Percentiles rank a stretch among this genome's conserved stretches.
Conservation (phyloP, 2,888 invertebrate species). For the Phortica magna region DNA sequence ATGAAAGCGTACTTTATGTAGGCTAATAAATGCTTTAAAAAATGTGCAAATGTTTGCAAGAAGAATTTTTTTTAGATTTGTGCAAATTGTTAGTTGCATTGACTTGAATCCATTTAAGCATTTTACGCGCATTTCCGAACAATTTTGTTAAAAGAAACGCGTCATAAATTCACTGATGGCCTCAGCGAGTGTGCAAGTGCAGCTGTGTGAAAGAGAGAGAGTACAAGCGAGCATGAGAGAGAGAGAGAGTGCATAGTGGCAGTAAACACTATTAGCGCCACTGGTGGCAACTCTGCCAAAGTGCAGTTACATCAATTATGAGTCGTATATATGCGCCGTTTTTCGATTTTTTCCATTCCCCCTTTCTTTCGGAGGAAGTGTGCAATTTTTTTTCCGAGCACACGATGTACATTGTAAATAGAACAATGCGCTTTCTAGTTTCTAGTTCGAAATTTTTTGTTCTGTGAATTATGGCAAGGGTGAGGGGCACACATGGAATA, state of each 20-base stretch:
- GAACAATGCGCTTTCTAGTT: neutral
- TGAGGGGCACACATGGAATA: neutral
- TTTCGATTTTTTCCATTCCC: neutral
- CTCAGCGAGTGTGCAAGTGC: neutral
- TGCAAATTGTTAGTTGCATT: neutral
- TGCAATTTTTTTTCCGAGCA: no score
- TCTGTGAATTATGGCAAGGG: neutral
- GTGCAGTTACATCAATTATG: constrained; percentile 20
- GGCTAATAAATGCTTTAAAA: no score
- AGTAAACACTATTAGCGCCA: constrained; percentile 4
- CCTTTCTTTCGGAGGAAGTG: no score
- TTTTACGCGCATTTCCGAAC: constrained; percentile 4
- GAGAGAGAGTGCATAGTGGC: neutral
- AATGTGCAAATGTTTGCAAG: no score
- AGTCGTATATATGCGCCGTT: neutral
- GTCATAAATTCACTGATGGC: constrained; percentile 4
- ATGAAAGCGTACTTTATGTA: no score
- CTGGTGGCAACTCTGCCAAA: neutral
- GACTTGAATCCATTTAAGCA: constrained; percentile 9
- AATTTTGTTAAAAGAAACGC: neutral
- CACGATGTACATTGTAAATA: neutral
- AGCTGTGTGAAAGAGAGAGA: no score
- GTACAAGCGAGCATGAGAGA: no score
- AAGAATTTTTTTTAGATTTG: constrained; percentile 28
- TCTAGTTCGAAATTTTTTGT: no score